phyloP scores from a whole-genome alignment of 2,113 vertebrate species.

The Acanthochromis polyacanthus region DNA sequence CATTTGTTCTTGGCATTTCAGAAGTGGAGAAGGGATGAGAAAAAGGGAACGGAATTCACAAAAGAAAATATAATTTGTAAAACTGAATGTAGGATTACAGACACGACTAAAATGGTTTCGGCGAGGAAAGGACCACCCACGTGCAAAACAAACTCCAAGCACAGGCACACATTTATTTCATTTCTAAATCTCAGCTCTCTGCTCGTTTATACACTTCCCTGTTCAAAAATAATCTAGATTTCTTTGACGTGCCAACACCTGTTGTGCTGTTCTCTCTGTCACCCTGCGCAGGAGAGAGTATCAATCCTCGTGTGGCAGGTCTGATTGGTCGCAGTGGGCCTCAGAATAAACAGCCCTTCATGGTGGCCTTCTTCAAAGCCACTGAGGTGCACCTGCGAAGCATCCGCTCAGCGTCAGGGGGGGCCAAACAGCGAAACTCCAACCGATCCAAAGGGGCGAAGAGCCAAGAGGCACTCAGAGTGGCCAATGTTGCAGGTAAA shows the following conservation, averaged over 20 bases:
- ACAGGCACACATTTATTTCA: slow-evolving; percentile 20
- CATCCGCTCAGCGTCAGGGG: slow-evolving; percentile 88
- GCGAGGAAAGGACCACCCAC: slow-evolving; percentile 12
- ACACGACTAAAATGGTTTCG: slow-evolving; percentile 2
- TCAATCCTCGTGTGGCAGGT: slow-evolving; percentile 92
- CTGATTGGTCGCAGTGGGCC: slow-evolving; percentile 93
- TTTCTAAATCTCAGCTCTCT: slow-evolving; percentile 15
- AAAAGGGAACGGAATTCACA: slow-evolving; percentile 59
- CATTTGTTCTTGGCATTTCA: slow-evolving; percentile 61
- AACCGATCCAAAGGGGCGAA: slow-evolving; percentile 92
- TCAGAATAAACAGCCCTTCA: slow-evolving; percentile 98
- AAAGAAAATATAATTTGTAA: slow-evolving; percentile 44
- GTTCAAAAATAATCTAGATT: not conserved
- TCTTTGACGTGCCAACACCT: slow-evolving; percentile 35
- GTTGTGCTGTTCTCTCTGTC: slow-evolving; percentile 60
- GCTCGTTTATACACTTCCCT: not conserved
- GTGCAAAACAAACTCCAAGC: slow-evolving; percentile 17
- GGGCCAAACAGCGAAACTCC: slow-evolving; percentile 91
- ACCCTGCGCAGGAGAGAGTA: slow-evolving; percentile 89
- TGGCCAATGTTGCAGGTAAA: slow-evolving; percentile 92
- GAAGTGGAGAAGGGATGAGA: slow-evolving; percentile 35
- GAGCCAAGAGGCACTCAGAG: slow-evolving; percentile 92
- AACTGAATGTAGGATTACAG: slow-evolving; percentile 18
- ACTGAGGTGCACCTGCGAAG: slow-evolving; percentile 96
- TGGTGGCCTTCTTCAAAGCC: slow-evolving; percentile 98